Conservation (phyloP, 2,888 invertebrate species). For the Conchocele bisecta region DNA sequence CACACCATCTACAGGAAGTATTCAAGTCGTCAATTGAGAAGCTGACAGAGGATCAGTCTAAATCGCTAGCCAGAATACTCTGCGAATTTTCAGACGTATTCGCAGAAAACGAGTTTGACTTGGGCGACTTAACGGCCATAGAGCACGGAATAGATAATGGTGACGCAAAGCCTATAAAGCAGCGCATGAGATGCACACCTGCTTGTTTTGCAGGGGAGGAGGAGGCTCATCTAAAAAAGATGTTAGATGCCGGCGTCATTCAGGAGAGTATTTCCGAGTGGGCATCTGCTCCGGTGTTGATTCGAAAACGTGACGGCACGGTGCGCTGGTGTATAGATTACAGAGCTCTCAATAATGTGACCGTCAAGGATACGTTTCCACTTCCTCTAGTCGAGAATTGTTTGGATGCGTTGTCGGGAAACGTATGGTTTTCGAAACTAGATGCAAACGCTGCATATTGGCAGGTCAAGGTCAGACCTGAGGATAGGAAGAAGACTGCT, state of each 20-base stretch:
- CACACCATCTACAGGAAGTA: no score
- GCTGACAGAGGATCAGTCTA: not conserved
- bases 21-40: no score
- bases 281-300: no score
- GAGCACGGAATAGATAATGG: not conserved
- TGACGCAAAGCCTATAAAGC: slow-evolving; percentile 7
- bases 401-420: no score
- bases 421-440: slow-evolving; percentile 10
- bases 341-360: no score
- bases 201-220: not conserved
- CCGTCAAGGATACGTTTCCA: no score
- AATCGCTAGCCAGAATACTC: not conserved
- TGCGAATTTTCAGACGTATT: slow-evolving; percentile 1
- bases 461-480: slow-evolving; percentile 2
- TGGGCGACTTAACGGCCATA: slow-evolving; percentile 9
- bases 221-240: not conserved
- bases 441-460: slow-evolving; percentile 16
- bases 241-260: slow-evolving; percentile 23
- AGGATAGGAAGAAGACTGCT: slow-evolving; percentile 45
- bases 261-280: no score
- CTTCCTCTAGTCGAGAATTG: no score
- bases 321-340: no score
- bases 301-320: no score
- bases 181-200: slow-evolving; percentile 11
- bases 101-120: not conserved